Base-by-base conservation (phyloP, 1,140 invertebrate species). In the Drosophila kikkawai region DNA sequence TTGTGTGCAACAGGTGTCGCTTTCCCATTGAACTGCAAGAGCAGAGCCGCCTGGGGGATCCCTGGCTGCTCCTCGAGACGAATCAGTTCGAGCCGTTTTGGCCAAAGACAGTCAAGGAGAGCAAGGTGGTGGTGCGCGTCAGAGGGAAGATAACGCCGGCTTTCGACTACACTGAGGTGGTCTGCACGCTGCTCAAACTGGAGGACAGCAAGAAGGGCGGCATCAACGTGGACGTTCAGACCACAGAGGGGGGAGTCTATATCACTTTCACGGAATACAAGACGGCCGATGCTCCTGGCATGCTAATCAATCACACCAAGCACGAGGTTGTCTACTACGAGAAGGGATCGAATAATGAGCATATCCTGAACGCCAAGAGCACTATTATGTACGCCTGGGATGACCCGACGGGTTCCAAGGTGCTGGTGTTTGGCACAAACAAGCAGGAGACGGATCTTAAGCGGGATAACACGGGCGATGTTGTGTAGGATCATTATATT, bases 171-270 rank as follows among this genome's bases (percentile, higher is more conserved):
- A 97, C 97, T 2, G 96, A 97, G 69, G 96, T 96, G 45, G 96
- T 98, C 82, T 96, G 95, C 22, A 96, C 96, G 17, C 94, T 98
- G 55, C 92, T 98, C 4, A 96, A 96, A 91, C 93, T 98, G 1
- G 93, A 96, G 39, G 97, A 97, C 15, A 82, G 76, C 91, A 76
- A 96, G 94, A 97, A 96, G 92, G 98, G 98, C 70, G 98, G 97
- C 7, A 94, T 99, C 15, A 96, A 97, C 93, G 97, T 99, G 3
- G 98, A 99, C 88, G 96, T 97, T 58, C 97, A 98, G 92, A 95
- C 98, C 17, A 97, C 96, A 22, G 98, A 99, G 94, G 96, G 97
- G 56, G 97, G 97, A 17, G 95, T 97, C 55, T 97, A 98, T 77
- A 96, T 99, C 37, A 96, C 97, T 39, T 94, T 99, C 56, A 95